A percentile compares a stretch with the other conserved stretches of the same genome.
These are phyloP conservation scores for Drosophila robusta DNA, from an alignment of 2,888 invertebrate genomes.

Conservation along the genomic window DNA sequence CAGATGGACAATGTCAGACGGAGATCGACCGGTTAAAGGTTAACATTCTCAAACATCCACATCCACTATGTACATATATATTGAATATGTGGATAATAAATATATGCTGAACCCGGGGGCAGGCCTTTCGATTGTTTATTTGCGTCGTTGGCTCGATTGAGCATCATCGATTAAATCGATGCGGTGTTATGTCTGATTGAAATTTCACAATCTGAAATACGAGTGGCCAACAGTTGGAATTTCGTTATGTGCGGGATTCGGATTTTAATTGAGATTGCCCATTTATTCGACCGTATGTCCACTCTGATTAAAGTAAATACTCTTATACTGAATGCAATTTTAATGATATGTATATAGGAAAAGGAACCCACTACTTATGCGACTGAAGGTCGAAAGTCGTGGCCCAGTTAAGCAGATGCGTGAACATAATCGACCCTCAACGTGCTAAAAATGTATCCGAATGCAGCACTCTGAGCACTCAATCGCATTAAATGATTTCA, in stretches of 20 bases:
- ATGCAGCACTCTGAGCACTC: conserved; percentile 22
- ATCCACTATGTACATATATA: conserved; percentile 5
- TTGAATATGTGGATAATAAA: neutral
- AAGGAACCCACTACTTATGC: neutral
- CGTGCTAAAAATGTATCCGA: conserved; percentile 30
- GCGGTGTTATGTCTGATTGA: conserved; percentile 57
- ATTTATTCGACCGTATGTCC: conserved; percentile 26
- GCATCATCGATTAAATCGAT: conserved; percentile 53
- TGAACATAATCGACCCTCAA: conserved; percentile 36
- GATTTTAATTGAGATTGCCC: conserved; percentile 49
- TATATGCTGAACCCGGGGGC: conserved; percentile 30
- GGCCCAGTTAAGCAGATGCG: conserved; percentile 47
- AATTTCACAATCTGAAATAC: conserved; percentile 56
- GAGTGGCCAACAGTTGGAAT: conserved; percentile 44
- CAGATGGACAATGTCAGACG: conserved; percentile 51
- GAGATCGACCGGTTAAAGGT: conserved; percentile 69
- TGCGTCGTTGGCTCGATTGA: conserved; percentile 41
- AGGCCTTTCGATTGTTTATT: conserved; percentile 34
- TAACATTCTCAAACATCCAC: conserved; percentile 45
- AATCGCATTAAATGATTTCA: conserved; percentile 34
- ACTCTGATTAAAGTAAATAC: conserved; percentile 29
- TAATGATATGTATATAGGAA: conserved; percentile 16
- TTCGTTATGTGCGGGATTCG: conserved; percentile 13
- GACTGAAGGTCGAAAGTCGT: conserved; percentile 18
- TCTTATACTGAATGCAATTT: conserved; percentile 21